These are phyloP conservation scores for Eupithecia centaureata DNA, from an alignment of 2,888 invertebrate species.

Conservation along the genomic window DNA sequence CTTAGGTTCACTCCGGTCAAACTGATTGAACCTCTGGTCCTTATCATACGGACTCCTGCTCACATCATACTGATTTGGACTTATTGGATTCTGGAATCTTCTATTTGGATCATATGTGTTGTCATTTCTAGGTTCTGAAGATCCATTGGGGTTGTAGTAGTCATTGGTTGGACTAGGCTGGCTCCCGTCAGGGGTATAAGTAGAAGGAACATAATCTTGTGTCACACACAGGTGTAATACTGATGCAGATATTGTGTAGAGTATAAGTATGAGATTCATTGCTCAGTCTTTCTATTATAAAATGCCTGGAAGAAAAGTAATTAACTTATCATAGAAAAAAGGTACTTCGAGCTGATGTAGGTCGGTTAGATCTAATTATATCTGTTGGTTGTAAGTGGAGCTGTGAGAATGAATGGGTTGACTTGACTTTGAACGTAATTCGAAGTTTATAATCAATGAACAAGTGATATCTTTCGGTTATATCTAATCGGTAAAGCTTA, in stretches of 20 bases:
- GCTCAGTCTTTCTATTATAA: conserved; percentile 65
- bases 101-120: conserved; percentile 72
- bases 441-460: neutral
- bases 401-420: neutral
- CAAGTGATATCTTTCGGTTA: neutral
- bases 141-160: conserved; percentile 51
- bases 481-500: neutral
- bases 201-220: conserved; percentile 70
- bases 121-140: conserved; percentile 64
- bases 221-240: conserved; percentile 60
- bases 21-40: conserved; percentile 57
- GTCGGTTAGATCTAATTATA: conserved; percentile 43
- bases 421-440: conserved; percentile 18
- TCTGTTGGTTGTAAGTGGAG: conserved; percentile 28
- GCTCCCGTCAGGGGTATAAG: conserved; percentile 66
- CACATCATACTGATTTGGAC: conserved; percentile 54
- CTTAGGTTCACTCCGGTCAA: conserved; percentile 46
- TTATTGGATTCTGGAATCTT: conserved; percentile 47
- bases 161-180: conserved; percentile 70
- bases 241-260: conserved; percentile 52
- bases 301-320: conserved; percentile 57
- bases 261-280: conserved; percentile 71
- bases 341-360: conserved; percentile 24
- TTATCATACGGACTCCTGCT: conserved; percentile 55
- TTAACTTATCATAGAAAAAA: conserved; percentile 21